Evolutionary conservation across 35 echinoderm and acorn worm species (phyloP), one percentile per base, ranked within the genome.

Genomic region (Eucidaris tribuloides): DNA sequence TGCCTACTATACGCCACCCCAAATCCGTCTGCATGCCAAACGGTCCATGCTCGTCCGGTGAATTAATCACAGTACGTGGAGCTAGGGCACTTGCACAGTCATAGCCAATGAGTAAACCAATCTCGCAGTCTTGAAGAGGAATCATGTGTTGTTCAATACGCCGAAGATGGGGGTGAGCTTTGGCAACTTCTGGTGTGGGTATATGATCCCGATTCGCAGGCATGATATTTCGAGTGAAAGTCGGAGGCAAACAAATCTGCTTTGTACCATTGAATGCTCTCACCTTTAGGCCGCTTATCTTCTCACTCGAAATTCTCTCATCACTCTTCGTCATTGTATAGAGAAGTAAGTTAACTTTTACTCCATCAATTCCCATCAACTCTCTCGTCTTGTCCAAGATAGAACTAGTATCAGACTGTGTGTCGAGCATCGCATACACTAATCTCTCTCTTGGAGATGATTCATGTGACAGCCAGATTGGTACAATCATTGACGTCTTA

Each of bases 21-120:
- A 90, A 68, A 46, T 89, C 86, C 14, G 92, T 90, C 18, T 70
- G 42, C 31, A 81, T 58, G 7, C 74, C 82, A 77, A 89, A 94
- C 3, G 82, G 82, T 32, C 74, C 77, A 76, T 90, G 39, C 24
- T 76, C 83, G 3, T 3, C 36, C 20, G 33, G 46, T 43, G 81
- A 64, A 9, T 80, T 64, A 52, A 89, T 86, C 18, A 86, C 52
- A 44, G 63, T 70, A 18, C 86, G 71, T 27, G 86, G 92, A 19
- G 55, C 76, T 7, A 94, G 70, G 32, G 92, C 92, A 15, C 78
- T 46, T 7, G 92, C 59, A 27, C 92, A 94, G 65, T 89, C 89
- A 46, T 89, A 89, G n/a, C 92, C 86, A 58, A 94, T 94, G 0
- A 94, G 58, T 14, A 96, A 42, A 3, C 83, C 92, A 18, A 90